A percentile compares a stretch with the other conserved stretches of the same genome.
phyloP scores from a whole-genome alignment of 2,113 vertebrate species.

The Myodes glareolus region DNA sequence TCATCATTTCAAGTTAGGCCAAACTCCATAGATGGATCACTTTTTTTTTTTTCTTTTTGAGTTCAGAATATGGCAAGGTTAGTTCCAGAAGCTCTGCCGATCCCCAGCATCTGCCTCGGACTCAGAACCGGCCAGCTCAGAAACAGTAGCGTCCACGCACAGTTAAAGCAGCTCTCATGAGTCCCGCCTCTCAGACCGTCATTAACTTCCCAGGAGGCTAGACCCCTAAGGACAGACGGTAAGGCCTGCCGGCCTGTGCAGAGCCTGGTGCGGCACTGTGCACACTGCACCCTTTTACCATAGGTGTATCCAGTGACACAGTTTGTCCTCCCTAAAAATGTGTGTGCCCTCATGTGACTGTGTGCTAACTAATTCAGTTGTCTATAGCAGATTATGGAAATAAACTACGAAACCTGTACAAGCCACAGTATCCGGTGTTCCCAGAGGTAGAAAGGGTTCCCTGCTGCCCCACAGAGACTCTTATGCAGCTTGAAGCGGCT shows the following conservation, averaged over 20 bases:
- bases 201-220: accelerated
- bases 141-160: accelerated
- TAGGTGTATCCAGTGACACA: accelerated
- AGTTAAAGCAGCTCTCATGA: too few species aligned
- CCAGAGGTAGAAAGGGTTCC: neutral
- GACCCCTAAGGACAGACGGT: accelerated
- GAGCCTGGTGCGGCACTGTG: accelerated
- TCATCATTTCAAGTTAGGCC: neutral
- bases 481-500: accelerated
- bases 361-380: neutral
- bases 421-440: neutral
- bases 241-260: accelerated
- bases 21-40: neutral
- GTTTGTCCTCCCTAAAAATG: accelerated
- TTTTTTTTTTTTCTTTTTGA: neutral
- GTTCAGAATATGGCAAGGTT: neutral
- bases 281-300: accelerated
- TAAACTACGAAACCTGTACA: accelerated
- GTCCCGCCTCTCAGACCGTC: accelerated
- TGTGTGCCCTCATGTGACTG: neutral
- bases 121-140: accelerated
- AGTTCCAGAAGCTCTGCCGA: neutral
- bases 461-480: accelerated
- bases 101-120: too few species aligned
- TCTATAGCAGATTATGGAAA: neutral